Evolutionary conservation across 2,113 vertebrate species (phyloP), one percentile per base, ranked within the genome.

Genomic region (Hystrix cristata): DNA sequence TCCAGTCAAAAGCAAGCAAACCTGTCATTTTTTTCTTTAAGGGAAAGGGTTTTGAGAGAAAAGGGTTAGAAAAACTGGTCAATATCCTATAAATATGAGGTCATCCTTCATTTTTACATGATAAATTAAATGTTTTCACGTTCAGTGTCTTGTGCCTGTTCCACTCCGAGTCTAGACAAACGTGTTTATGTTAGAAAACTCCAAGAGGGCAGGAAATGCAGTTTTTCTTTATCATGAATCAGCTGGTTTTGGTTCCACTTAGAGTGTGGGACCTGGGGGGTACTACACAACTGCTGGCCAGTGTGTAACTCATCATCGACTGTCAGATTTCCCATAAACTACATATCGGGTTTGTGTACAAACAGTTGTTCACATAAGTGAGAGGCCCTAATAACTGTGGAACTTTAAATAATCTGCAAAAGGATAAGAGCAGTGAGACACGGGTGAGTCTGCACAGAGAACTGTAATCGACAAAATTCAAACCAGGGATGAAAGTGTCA

Each of bases 181-280:
- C 76, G 46, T 86, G 60, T 95, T 93, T 59, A 71, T 90, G 64
- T 59, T 91, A 80, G 95, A 91, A 96, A 97, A 78, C 89, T 94
- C 78, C 82, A 83, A 18, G 55, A 87, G 46, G 86, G 51, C 89
- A 97, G 91, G 79, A 86, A 95, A 80, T 76, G 38, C n/a, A 79
- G 34, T 9, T 85, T 96, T 95, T 71, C 72, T 79, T 82, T 74
- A 93, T 69, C 57, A 59, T 78, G 95, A 95, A 95, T 91, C 46
- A 86, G 38, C 51, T 92, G 51, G n/a, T 29, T 80, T 90, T 83
- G 95, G 87, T 27, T 89, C 59, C 4, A 87, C 43, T 87, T 62
- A 81, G 67, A 60, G 38, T 14, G 23, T 62, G 71, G 31, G 34
- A 27, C 19, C 82, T 93, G 48, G 46, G 55, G 29, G 46, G 48